Evolutionary conservation across 2,113 vertebrate species (phyloP), one percentile per base, ranked within the genome.

Genomic region (Thalassoma bifasciatum): DNA sequence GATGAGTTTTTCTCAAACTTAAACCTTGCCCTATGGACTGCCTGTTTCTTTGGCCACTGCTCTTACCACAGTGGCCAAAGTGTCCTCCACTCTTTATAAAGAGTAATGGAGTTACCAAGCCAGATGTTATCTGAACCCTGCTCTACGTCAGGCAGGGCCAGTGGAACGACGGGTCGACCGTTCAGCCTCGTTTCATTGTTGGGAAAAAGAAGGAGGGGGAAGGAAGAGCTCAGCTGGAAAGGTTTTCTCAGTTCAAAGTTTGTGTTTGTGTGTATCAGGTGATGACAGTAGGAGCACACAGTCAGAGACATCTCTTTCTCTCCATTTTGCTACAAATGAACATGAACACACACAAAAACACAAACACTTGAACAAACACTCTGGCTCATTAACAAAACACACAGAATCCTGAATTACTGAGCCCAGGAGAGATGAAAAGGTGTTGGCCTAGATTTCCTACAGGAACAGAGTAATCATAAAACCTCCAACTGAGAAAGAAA

Each of bases 111-210:
- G 67, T 87, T 64, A 66, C 61, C 40, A 72, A 71, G 72, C 70
- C 79, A 88, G 75, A 86, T 88, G 85, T 87, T 86, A 83, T 86
- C 81, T 80, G 53, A 23, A 7, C 38, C 44, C 37, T 14, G n/a
- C 69, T 54, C 71, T 88, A 64, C 58, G 67, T 82, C 87, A 86
- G 69, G n/a, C 76, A 42, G 69, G 34, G 51, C 49, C 56, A 61
- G 50, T 52, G 75, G 70, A 82, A 68, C 68, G 60, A 86, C 72
- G 49, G 70, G 50, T 84, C 71, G 44, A 75, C 66, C 61, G 52
- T 42, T 53, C 51, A 62, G 52, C 56, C 40, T 70, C 51, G 23
- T 75, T 54, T 16, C 52, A 72, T 59, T 77, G 71, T 77, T 81
- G 65, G 53, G 57, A 51, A 54, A 42, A 61, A 40, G 42, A 30